A percentile compares a stretch with the other conserved stretches of the same genome.
Evolutionary conservation across 2,888 invertebrate species (phyloP).

Genomic region (Ophion slaviceki): DNA sequence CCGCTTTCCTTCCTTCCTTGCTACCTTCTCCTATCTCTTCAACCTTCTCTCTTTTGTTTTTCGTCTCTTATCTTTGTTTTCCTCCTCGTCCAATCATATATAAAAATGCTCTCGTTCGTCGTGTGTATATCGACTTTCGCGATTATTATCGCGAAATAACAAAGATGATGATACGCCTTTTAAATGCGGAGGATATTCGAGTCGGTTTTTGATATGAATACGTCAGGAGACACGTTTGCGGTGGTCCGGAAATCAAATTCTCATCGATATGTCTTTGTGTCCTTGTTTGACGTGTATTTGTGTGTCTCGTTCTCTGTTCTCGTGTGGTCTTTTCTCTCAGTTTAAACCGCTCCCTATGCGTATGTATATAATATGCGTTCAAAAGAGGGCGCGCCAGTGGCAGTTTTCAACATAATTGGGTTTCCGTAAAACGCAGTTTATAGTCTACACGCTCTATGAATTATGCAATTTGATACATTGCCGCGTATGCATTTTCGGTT

Average conservation of each 20-base stretch:
- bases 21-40: slow-evolving; percentile 15
- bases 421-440: slow-evolving; percentile 70
- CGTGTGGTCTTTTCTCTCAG: background rate
- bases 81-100: slow-evolving; percentile 40
- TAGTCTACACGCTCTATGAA: slow-evolving; percentile 76
- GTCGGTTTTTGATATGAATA: slow-evolving; percentile 34
- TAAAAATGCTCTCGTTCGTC: slow-evolving; percentile 34
- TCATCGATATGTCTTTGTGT: slow-evolving; percentile 10
- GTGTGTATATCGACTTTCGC: slow-evolving; percentile 7
- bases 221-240: slow-evolving; percentile 11
- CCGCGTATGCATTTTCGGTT: slow-evolving; percentile 78
- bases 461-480: slow-evolving; percentile 82
- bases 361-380: slow-evolving; percentile 19
- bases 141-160: slow-evolving; percentile 43
- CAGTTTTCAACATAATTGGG: slow-evolving; percentile 80
- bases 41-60: background rate
- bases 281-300: slow-evolving; percentile 13
- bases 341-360: slow-evolving; percentile 11
- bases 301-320: background rate
- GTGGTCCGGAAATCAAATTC: slow-evolving; percentile 13
- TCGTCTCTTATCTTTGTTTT: slow-evolving; percentile 14
- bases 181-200: slow-evolving; percentile 10
- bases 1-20: background rate
- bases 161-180: slow-evolving; percentile 40
- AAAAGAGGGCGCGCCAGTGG: slow-evolving; percentile 74